phyloP scores from a whole-genome alignment of 2,113 vertebrate genomes.

The Trochalopteron elliotii region DNA sequence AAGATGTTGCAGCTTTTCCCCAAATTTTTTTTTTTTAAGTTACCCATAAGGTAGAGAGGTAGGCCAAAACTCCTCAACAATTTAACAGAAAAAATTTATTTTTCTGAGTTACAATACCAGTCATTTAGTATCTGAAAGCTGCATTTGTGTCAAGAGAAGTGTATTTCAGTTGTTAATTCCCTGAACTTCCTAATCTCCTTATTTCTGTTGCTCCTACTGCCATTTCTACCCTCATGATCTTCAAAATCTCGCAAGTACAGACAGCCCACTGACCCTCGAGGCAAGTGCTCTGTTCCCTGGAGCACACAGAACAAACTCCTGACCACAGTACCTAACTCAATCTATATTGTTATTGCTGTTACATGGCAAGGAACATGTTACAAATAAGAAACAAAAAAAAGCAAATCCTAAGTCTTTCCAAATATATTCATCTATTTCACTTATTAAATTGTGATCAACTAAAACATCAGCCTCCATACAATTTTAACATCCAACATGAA shows the following conservation, averaged over 20 bases:
- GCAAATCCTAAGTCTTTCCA: neutral
- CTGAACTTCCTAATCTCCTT: conserved; percentile 37
- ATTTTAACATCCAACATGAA: neutral
- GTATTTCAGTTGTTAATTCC: conserved; percentile 21
- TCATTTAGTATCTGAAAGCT: neutral
- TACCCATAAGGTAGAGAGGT: neutral
- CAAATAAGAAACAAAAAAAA: neutral
- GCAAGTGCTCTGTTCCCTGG: neutral
- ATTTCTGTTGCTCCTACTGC: neutral
- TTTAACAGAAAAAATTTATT: neutral
- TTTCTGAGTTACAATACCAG: neutral
- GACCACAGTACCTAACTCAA: neutral
- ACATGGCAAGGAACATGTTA: rapidly evolving
- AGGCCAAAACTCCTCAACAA: neutral
- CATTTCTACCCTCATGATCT: neutral
- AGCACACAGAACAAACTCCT: neutral
- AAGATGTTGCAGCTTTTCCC: neutral
- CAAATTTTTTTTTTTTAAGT: neutral
- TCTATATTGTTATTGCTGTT: rapidly evolving
- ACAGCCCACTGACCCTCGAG: neutral
- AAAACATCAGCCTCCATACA: neutral
- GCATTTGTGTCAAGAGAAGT: neutral
- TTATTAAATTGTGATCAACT: neutral
- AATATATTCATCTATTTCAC: neutral
- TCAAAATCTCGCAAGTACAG: neutral